These are phyloP conservation scores for Conus canariensis DNA, from an alignment of 2,888 invertebrate species.

Conservation along the genomic window DNA sequence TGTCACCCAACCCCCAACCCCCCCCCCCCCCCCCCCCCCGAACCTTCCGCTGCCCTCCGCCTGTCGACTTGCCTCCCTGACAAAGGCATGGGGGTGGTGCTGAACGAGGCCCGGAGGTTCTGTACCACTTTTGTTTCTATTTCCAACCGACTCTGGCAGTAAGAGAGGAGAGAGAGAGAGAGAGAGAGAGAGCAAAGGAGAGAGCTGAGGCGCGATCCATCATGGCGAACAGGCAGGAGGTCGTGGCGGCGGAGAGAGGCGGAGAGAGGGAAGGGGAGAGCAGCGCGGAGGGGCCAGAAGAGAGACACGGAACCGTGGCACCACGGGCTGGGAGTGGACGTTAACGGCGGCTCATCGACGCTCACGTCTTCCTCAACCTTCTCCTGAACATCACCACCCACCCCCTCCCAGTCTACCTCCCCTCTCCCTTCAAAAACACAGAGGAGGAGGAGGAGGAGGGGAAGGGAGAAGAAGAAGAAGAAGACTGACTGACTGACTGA, in stretches of 20 bases:
- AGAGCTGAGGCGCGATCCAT: not conserved
- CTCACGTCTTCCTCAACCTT: not conserved
- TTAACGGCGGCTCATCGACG: not conserved
- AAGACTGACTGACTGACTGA: too few relatives aligned
- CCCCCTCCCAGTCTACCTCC: not conserved
- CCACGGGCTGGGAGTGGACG: not conserved
- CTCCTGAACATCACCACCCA: not conserved
- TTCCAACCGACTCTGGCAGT: not conserved
- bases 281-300: not conserved
- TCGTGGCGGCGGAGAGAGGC: not conserved
- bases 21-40: too few relatives aligned
- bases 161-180: too few relatives aligned
- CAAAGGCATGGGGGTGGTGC: not conserved
- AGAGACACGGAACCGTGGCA: too few relatives aligned
- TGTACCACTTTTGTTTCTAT: slow-evolving; percentile 14
- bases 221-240: not conserved
- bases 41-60: too few relatives aligned
- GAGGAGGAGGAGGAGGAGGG: too few relatives aligned
- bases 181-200: too few relatives aligned
- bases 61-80: too few relatives aligned
- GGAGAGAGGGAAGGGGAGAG: not conserved
- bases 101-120: not conserved
- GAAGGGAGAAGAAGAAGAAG: too few relatives aligned
- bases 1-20: too few relatives aligned
- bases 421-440: not conserved